Base-by-base conservation (phyloP, 2,797 vertebrate genomes). In the Gila robusta region DNA sequence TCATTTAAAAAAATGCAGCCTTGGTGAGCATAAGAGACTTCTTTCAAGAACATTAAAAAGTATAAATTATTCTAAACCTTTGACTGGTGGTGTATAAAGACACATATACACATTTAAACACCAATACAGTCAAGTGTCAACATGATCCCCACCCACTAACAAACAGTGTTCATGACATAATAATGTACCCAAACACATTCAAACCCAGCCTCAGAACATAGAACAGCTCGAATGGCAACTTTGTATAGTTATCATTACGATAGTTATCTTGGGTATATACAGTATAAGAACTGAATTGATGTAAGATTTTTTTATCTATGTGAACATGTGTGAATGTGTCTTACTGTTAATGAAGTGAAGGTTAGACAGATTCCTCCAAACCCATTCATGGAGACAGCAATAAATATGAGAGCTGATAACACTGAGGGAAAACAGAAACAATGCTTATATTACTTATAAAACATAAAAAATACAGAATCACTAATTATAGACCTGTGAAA, bases 331-430 rank as follows among this genome's bases (percentile, higher is more conserved):
- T 87, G 23, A 44, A 23, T 78, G 66, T 85, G 37, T 93, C 96
- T 88, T 95, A 97, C 97, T 49, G 96, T 98, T 80, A 98, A 94
- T 19, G 97, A 97, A 7, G 97, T 97, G 93, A 98, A 98, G 26
- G 96, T 97, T 89, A 98, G 91, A 92, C 97, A 97, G 92, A 98
- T 98, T 88, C 97, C 97, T 90, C 96, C 97, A 89, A 98, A 97
- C 56, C 97, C 97, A 44, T 97, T 98, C 89, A 98, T 94, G 84
- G 96, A 96, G 78, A 97, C 93, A 5, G 96, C 96, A 6, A 97
- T 88, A 91, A 98, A 97, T 92, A 97, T 97, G 91, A 97, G 89
- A 71, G 89, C 37, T 6, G 95, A 96, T 71, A 96, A 88, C 72
- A 91, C 95, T 96, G 56, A 80, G 74, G 12, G 62, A 78, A 79